phyloP scores from a whole-genome alignment of 2,113 vertebrate genomes.

The Muntiacus reevesi region DNA sequence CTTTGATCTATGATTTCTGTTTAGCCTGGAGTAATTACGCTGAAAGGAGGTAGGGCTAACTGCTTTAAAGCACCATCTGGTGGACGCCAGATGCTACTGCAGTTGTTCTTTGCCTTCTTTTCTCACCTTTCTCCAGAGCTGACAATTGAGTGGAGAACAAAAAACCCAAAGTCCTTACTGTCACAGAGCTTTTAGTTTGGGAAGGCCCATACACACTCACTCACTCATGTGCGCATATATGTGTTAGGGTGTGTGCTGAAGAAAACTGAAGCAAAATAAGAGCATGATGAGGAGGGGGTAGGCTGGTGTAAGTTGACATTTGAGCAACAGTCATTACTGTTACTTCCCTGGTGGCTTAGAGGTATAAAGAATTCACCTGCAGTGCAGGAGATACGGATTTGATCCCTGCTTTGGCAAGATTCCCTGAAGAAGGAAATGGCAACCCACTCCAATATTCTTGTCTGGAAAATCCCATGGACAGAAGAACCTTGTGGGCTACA shows the following conservation, averaged over 20 bases:
- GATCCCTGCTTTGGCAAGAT: background rate
- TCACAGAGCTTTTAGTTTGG: background rate
- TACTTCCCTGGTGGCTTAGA: background rate
- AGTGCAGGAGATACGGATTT: background rate
- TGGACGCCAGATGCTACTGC: constrained; percentile 6
- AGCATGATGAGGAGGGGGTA: background rate
- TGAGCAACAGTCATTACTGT: background rate
- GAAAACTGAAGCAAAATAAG: background rate
- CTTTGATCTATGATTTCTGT: background rate
- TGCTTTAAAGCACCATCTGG: constrained; percentile 37
- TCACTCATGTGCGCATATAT: background rate
- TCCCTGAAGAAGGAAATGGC: background rate
- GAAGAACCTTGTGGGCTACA: background rate
- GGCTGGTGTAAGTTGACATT: background rate
- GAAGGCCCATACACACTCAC: background rate
- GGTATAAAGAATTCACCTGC: background rate
- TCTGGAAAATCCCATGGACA: background rate
- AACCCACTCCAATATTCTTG: background rate
- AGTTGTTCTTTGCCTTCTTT: background rate
- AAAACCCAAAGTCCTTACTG: background rate
- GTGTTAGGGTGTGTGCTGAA: background rate
- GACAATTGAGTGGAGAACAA: background rate
- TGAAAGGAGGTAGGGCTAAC: background rate
- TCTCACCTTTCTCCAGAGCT: background rate
- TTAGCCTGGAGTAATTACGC: background rate